Evolutionary conservation across 2,113 vertebrate species (phyloP).

Genomic region (Zosterops borbonicus): DNA sequence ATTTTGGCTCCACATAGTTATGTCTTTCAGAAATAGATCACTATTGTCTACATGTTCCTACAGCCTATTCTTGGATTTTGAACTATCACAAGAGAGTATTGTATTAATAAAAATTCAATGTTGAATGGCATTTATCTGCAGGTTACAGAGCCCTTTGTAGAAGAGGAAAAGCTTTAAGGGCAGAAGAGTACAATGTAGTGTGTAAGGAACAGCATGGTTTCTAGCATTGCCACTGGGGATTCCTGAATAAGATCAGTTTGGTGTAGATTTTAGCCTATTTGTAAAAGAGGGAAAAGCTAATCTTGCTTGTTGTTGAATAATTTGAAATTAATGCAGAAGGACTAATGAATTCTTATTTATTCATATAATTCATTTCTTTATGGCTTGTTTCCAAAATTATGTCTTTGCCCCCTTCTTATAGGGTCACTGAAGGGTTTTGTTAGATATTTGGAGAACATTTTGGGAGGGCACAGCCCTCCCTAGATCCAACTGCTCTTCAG

Average conservation of each 20-base stretch:
- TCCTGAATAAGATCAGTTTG: background rate
- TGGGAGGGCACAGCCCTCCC: background rate
- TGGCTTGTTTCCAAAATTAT: background rate
- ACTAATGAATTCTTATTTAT: background rate
- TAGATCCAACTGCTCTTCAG: background rate
- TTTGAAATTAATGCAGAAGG: background rate
- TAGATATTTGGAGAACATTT: background rate
- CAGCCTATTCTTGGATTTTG: background rate
- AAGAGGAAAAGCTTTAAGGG: background rate
- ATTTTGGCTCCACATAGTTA: background rate
- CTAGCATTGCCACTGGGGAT: background rate
- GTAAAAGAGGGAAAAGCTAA: background rate
- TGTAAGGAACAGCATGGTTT: background rate
- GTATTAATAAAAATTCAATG: background rate
- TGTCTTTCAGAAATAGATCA: conserved; percentile 8
- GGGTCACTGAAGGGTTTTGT: background rate
- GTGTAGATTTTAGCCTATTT: background rate
- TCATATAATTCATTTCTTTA: background rate
- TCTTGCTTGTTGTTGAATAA: background rate
- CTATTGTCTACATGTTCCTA: background rate
- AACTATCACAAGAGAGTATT: background rate
- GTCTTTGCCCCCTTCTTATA: background rate
- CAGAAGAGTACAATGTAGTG: background rate
- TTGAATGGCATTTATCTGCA: background rate
- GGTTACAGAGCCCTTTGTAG: background rate